These are phyloP conservation scores for Phymastichus coffea DNA, from an alignment of 1,140 invertebrate genomes.

Conservation along the genomic window DNA sequence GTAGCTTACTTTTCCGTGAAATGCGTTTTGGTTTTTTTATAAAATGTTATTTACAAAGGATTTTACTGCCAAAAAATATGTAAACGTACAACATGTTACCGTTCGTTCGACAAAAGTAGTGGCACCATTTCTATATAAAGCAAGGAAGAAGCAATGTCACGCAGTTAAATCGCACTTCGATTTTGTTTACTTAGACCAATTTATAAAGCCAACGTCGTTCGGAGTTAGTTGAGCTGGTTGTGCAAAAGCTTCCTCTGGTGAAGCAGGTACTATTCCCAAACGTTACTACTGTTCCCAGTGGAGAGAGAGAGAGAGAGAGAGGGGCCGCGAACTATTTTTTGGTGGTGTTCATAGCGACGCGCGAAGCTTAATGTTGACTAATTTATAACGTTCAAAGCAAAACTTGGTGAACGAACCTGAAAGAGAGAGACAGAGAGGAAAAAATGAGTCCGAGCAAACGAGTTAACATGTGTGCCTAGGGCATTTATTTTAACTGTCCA, in stretches of 20 bases:
- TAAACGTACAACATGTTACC: too few species aligned
- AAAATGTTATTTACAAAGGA: too few species aligned
- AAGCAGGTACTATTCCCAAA: slow-evolving; percentile 23
- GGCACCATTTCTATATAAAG: too few species aligned
- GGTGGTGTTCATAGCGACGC: not conserved
- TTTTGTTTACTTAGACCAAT: not conserved
- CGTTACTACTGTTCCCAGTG: not conserved
- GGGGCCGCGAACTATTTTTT: not conserved
- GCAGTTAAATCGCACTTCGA: not conserved
- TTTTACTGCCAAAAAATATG: too few species aligned
- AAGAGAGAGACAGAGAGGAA: not conserved
- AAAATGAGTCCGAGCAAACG: slow-evolving; percentile 2
- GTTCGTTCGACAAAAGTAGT: too few species aligned
- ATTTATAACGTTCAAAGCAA: not conserved
- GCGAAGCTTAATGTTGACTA: not conserved
- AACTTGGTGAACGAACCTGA: not conserved
- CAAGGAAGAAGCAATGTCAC: not conserved
- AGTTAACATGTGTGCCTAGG: slow-evolving; percentile 10
- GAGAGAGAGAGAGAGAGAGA: not conserved
- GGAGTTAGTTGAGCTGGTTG: slow-evolving; percentile 30
- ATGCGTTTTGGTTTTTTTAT: too few species aligned
- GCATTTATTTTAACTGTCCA: slow-evolving; percentile 8
- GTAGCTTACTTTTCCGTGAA: too few species aligned
- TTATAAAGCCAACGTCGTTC: not conserved
- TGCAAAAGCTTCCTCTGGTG: slow-evolving; percentile 28